These are phyloP conservation scores for Limenitis camilla DNA, from an alignment of 2,888 invertebrate genomes.

Conservation along the genomic window DNA sequence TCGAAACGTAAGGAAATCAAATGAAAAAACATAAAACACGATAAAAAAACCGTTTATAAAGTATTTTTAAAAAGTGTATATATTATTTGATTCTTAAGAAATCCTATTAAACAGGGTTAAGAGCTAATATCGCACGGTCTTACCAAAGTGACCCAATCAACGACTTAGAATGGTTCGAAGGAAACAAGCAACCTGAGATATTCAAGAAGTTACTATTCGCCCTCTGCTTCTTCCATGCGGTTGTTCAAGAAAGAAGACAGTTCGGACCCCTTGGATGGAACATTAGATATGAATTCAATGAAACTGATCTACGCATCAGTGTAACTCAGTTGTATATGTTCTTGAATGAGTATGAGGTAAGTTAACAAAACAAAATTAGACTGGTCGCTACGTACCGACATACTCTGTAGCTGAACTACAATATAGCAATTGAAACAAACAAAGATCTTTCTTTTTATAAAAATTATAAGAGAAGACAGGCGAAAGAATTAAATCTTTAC, in stretches of 20 bases:
- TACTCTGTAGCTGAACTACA: too few species aligned
- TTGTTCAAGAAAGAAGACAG: constrained; percentile 91
- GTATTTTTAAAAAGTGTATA: too few species aligned
- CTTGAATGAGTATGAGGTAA: constrained; percentile 83
- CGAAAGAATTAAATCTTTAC: too few species aligned
- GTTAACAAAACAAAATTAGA: constrained; percentile 19
- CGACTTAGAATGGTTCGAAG: constrained; percentile 90
- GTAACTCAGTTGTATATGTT: constrained; percentile 92
- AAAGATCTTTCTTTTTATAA: too few species aligned
- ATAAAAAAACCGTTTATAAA: background rate
- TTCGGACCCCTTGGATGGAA: constrained; percentile 98
- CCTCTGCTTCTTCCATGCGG: constrained; percentile 95
- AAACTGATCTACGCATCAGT: constrained; percentile 93
- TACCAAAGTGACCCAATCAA: constrained; percentile 90
- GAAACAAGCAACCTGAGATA: constrained; percentile 80
- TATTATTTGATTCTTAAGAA: too few species aligned
- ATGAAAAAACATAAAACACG: too few species aligned
- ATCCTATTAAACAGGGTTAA: constrained; percentile 62
- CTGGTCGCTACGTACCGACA: background rate
- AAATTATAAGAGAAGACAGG: too few species aligned
- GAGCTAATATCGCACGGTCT: constrained; percentile 89
- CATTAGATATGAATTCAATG: constrained; percentile 95
- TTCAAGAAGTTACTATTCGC: constrained; percentile 92
- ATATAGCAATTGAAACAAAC: too few species aligned
- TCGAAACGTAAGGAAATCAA: too few species aligned